Evolutionary conservation across 2,888 invertebrate species (phyloP), one percentile per base, ranked within the genome.

Genomic region (Ectemnius continuus): DNA sequence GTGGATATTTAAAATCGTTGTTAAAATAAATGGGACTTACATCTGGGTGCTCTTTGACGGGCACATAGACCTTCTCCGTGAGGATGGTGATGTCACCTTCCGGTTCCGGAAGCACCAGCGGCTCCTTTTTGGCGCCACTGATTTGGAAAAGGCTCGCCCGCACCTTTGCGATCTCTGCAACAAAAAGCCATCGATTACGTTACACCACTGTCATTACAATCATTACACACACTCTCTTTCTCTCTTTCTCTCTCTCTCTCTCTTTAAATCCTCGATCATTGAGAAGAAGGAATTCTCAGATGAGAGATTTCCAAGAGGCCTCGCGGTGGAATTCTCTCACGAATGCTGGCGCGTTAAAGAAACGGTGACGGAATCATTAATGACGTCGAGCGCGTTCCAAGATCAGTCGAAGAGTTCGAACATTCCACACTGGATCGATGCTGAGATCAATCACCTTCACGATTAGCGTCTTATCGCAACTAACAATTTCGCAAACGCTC

Each of bases 51-150:
- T 99, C 99, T 94, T 99, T 99, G 88, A 98, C 98, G 91, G 99
- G 99, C 91, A 99, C 99, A 93, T 98, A 99, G 90, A 99, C 97
- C 95, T 99, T 99, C 94, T 99, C 99, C 93, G 98, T 97, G 91
- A 98, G 94, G 90, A 97, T 97, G 87, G 97, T 95, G 90, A 97
- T 94, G 89, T 96, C 94, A 83, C 98, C 98, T 87, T 97, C 96
- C 78, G 97, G 94, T 89, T 98, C 98, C 90, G 98, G 98, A 91
- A 98, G 93, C 86, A 96, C 93, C 86, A 98, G 93, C 72, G 98
- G 97, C 91, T 98, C 98, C 91, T 97, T 97, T 92, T 97, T 97
- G 81, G 96, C 96, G 88, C 98, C 99, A 94, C 98, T 98, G 93
- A 99, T 98, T 94, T 99, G 99, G 94, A 99, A 99, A 92, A 99